phyloP scores from a whole-genome alignment of 2,888 invertebrate genomes.

The Julus scanicus region DNA sequence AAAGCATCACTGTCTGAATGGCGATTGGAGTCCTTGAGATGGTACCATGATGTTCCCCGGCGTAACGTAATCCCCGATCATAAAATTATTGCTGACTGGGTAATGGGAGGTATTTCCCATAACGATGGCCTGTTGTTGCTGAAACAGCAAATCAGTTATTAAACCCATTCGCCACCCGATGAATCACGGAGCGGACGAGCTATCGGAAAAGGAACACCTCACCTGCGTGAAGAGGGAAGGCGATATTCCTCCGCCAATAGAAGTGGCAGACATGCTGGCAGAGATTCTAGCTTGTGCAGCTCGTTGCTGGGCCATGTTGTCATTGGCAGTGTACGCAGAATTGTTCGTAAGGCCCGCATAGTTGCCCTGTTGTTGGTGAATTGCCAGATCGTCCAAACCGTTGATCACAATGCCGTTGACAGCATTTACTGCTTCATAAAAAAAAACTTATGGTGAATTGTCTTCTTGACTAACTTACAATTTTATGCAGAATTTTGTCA shows the following conservation, averaged over 20 bases:
- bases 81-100: constrained; percentile 77
- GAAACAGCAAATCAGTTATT: constrained; percentile 24
- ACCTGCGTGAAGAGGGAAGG: constrained; percentile 73
- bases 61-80: constrained; percentile 81
- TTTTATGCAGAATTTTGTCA: no score
- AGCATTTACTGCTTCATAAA: constrained; percentile 73
- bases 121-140: constrained; percentile 68
- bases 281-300: constrained; percentile 58
- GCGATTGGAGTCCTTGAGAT: constrained; percentile 59
- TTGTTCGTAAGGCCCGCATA: constrained; percentile 37
- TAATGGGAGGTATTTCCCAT: constrained; percentile 73
- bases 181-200: not conserved
- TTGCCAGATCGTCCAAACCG: constrained; percentile 78
- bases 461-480: no score
- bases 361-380: constrained; percentile 66
- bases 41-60: constrained; percentile 66
- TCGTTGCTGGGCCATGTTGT: constrained; percentile 58
- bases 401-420: constrained; percentile 81
- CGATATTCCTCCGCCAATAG: constrained; percentile 77
- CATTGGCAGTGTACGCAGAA: constrained; percentile 52
- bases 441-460: no score
- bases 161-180: not conserved
- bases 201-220: constrained; percentile 26
- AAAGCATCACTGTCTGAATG: constrained; percentile 57
- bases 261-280: constrained; percentile 63